Percentiles rank a stretch among this genome's conserved stretches.
Evolutionary conservation across 1,140 invertebrate genomes (phyloP).

Genomic region (Drosophila prosaltans): DNA sequence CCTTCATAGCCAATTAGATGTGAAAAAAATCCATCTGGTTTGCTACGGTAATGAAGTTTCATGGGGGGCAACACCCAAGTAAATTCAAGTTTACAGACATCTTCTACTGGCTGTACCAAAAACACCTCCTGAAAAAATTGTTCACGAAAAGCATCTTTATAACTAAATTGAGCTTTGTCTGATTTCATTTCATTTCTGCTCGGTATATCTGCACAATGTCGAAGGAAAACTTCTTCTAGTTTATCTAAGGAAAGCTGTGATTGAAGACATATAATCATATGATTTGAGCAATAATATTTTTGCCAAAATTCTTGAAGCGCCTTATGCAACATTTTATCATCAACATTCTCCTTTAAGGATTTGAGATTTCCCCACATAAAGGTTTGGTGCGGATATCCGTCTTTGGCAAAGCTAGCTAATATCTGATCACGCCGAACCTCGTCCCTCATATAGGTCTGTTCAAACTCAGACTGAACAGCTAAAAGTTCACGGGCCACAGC

Average conservation of each 20-base stretch:
- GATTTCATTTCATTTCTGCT: slow-evolving; percentile 86
- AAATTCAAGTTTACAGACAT: slow-evolving; percentile 87
- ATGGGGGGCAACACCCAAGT: slow-evolving; percentile 91
- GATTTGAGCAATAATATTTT: slow-evolving; percentile 93
- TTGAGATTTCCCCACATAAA: slow-evolving; percentile 93
- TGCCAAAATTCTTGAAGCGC: slow-evolving; percentile 90
- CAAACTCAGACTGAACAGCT: slow-evolving; percentile 91
- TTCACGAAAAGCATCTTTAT: slow-evolving; percentile 85
- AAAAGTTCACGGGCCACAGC: slow-evolving; percentile 94
- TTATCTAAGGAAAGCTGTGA: slow-evolving; percentile 90
- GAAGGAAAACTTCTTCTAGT: slow-evolving; percentile 87
- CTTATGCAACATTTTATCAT: slow-evolving; percentile 86
- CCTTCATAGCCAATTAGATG: slow-evolving; percentile 96
- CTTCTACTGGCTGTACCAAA: slow-evolving; percentile 90
- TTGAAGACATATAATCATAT: slow-evolving; percentile 93
- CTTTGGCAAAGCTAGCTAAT: slow-evolving; percentile 86
- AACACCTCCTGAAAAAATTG: slow-evolving; percentile 88
- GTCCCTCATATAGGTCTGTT: slow-evolving; percentile 63
- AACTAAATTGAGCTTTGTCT: slow-evolving; percentile 84
- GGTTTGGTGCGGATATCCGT: slow-evolving; percentile 89
- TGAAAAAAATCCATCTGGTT: slow-evolving; percentile 90
- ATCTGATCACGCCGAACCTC: slow-evolving; percentile 86
- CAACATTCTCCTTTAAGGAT: slow-evolving; percentile 88
- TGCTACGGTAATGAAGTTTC: slow-evolving; percentile 86
- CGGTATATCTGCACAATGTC: slow-evolving; percentile 87